Percentiles rank a stretch among this genome's conserved stretches.
Conservation (phyloP, 1,140 invertebrate genomes). For the Anastrepha ludens region DNA sequence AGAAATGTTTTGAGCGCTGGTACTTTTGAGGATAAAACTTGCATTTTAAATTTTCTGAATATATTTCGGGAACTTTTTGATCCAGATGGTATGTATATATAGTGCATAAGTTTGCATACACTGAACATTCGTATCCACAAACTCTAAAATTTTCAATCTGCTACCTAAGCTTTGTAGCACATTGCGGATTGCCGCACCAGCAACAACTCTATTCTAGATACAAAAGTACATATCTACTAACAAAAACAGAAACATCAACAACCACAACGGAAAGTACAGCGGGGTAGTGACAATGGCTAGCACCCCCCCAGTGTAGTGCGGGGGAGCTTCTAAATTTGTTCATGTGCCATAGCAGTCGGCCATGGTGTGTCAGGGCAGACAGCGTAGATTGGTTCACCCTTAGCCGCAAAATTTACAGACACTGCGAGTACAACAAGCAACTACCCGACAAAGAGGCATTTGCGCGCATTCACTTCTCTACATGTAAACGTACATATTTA, state of each 20-base stretch:
- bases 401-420: conserved; percentile 48
- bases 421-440: conserved; percentile 3
- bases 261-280: neutral
- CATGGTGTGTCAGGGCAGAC: neutral
- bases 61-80: too few species aligned
- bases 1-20: too few species aligned
- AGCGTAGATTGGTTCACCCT: conserved; percentile 1
- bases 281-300: conserved; percentile 32
- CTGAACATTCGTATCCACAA: neutral
- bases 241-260: conserved; percentile 3
- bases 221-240: too few species aligned
- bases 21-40: too few species aligned
- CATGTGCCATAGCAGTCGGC: neutral
- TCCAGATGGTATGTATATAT: too few species aligned
- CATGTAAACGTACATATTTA: neutral
- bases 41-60: too few species aligned
- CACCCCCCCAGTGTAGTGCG: neutral
- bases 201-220: neutral
- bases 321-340: neutral
- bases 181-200: neutral
- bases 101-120: neutral
- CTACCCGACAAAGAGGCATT: neutral
- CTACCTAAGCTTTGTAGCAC: conserved; percentile 32
- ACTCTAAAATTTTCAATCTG: conserved; percentile 36
- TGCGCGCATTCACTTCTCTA: neutral